phyloP scores from a whole-genome alignment of 2,888 invertebrate genomes.

The Cataglyphis altisquamis region DNA sequence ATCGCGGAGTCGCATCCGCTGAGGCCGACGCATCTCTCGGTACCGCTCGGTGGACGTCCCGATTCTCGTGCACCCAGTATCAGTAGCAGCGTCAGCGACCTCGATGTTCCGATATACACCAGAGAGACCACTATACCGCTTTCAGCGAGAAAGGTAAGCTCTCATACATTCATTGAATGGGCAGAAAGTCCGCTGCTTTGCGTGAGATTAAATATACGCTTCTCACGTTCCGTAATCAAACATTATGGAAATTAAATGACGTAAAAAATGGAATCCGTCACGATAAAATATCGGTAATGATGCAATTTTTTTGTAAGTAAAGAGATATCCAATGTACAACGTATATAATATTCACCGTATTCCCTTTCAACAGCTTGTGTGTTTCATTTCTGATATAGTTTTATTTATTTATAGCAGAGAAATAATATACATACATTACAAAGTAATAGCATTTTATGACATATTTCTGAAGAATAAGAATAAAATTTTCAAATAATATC shows the following conservation, averaged over 20 bases:
- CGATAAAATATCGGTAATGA: not conserved
- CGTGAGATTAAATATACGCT: not conserved
- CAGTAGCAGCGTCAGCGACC: conserved; percentile 88
- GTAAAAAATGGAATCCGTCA: not conserved
- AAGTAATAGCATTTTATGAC: not conserved
- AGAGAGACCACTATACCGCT: conserved; percentile 84
- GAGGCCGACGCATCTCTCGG: conserved; percentile 86
- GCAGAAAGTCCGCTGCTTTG: not conserved
- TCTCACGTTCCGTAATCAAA: not conserved
- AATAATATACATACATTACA: not conserved
- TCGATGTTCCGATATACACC: conserved; percentile 88
- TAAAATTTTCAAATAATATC: not conserved
- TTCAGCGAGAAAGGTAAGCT: conserved; percentile 78
- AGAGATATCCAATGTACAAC: not conserved
- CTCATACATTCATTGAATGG: not conserved
- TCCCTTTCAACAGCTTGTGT: not conserved
- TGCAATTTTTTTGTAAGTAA: not conserved
- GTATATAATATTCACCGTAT: not conserved
- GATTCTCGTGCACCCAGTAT: conserved; percentile 86
- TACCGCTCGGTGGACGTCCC: conserved; percentile 84
- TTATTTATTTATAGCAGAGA: not conserved
- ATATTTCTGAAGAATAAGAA: not conserved
- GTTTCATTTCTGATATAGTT: not conserved
- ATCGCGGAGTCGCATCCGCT: conserved; percentile 88
- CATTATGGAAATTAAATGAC: not conserved